phyloP scores from a whole-genome alignment of 2,888 invertebrate species.

The Tethea ocularis region DNA sequence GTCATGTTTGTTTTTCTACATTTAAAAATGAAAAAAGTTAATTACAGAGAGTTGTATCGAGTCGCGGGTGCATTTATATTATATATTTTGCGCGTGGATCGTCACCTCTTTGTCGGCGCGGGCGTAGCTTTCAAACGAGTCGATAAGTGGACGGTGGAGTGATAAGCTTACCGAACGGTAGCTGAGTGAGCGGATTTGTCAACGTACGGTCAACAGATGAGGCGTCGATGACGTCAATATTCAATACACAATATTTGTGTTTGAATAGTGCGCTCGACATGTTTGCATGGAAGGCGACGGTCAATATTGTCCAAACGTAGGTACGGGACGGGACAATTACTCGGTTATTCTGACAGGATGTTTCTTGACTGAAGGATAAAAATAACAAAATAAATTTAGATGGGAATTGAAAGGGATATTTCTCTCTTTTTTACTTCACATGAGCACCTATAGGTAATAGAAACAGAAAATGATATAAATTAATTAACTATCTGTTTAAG shows the following conservation, averaged over 20 bases:
- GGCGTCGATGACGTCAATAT: slow-evolving; percentile 45
- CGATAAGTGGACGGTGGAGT: slow-evolving; percentile 67
- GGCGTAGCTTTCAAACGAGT: slow-evolving; percentile 61
- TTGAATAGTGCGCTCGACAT: slow-evolving; percentile 29
- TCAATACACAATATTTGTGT: slow-evolving; percentile 51
- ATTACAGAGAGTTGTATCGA: slow-evolving; percentile 3
- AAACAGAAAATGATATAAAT: no score
- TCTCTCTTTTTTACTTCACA: no score
- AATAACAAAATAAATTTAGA: no score
- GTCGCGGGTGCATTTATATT: slow-evolving; percentile 16
- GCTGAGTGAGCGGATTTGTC: slow-evolving; percentile 76
- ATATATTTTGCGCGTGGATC: slow-evolving; percentile 62
- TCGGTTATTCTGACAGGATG: not conserved
- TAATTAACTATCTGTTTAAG: no score
- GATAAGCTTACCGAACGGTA: slow-evolving; percentile 74
- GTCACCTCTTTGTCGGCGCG: slow-evolving; percentile 79
- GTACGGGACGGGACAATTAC: not conserved
- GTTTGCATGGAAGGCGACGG: slow-evolving; percentile 12
- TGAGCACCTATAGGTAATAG: no score
- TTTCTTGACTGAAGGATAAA: not conserved
- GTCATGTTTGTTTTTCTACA: not conserved
- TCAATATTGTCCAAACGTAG: not conserved
- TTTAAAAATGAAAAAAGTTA: not conserved
- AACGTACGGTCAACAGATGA: slow-evolving; percentile 71
- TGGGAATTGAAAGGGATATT: no score